A percentile compares a stretch with the other conserved stretches of the same genome.
Evolutionary conservation across 2,113 vertebrate species (phyloP).

Genomic region (Naja naja): DNA sequence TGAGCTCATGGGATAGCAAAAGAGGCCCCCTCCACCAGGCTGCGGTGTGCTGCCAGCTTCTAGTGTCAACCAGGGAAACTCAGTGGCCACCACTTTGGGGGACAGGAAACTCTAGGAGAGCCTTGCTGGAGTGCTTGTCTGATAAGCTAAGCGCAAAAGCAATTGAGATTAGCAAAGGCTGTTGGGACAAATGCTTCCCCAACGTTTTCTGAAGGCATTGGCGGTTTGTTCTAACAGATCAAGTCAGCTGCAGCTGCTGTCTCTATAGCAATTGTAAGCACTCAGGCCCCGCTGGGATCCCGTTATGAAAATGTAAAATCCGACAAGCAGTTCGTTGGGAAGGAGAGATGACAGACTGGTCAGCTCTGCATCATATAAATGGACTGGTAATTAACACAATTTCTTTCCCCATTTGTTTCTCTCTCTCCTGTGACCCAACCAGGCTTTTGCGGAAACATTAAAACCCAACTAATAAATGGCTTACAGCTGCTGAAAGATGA

Average conservation of each 20-base stretch:
- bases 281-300: constrained; percentile 30
- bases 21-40: too few relatives aligned
- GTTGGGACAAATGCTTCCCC: constrained; percentile 65
- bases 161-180: constrained; percentile 70
- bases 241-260: constrained; percentile 67
- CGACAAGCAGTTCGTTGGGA: background rate
- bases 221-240: constrained; percentile 61
- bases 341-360: constrained; percentile 48
- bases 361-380: constrained; percentile 54
- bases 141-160: constrained; percentile 74
- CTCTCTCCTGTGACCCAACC: background rate
- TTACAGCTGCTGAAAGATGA: constrained; percentile 59
- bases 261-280: constrained; percentile 45
- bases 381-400: constrained; percentile 43
- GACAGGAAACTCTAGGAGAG: constrained; percentile 6
- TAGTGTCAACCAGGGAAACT: too few relatives aligned
- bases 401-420: constrained; percentile 42
- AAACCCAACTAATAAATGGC: constrained; percentile 51
- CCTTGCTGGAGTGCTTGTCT: constrained; percentile 28
- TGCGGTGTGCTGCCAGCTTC: too few relatives aligned
- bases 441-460: constrained; percentile 19
- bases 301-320: constrained; percentile 45
- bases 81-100: too few relatives aligned
- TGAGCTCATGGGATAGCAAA: too few relatives aligned
- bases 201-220: constrained; percentile 54